phyloP scores from a whole-genome alignment of 2,888 invertebrate genomes.

The Sisyra nigra region DNA sequence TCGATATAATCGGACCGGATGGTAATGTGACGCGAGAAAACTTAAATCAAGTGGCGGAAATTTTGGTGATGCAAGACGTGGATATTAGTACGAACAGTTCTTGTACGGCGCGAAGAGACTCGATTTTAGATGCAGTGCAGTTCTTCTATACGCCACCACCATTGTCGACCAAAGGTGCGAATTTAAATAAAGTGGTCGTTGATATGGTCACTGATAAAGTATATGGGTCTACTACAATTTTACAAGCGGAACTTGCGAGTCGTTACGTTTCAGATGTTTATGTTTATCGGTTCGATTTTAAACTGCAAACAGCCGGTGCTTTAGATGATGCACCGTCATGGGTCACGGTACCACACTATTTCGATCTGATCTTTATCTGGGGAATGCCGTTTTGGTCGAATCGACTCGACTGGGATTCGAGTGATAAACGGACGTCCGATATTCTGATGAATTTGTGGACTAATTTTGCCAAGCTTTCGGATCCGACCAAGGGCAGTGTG shows the following conservation, averaged over 20 bases:
- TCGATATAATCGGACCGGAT: constrained; percentile 37
- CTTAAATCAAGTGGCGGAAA: constrained; percentile 38
- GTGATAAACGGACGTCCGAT: constrained; percentile 64
- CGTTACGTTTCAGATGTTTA: constrained; percentile 39
- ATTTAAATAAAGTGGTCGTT: constrained; percentile 46
- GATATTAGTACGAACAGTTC: constrained; percentile 37
- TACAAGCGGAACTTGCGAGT: constrained; percentile 47
- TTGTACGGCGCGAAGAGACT: constrained; percentile 43
- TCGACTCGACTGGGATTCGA: constrained; percentile 51
- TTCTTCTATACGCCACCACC: constrained; percentile 61
- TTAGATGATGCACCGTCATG: constrained; percentile 54
- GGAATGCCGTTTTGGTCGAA: constrained; percentile 59
- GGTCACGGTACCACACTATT: constrained; percentile 68
- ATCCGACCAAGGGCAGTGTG: constrained; percentile 52
- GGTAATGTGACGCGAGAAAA: constrained; percentile 40
- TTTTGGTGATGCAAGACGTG: constrained; percentile 40
- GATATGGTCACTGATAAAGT: constrained; percentile 62
- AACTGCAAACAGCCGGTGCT: constrained; percentile 47
- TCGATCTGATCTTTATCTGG: constrained; percentile 67
- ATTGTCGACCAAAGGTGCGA: constrained; percentile 40
- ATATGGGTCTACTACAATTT: constrained; percentile 53
- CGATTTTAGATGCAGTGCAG: constrained; percentile 53
- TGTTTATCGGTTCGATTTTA: constrained; percentile 60
- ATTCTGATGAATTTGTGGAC: constrained; percentile 68
- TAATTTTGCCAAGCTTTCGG: constrained; percentile 58